Percentiles rank a stretch among this genome's conserved stretches.
Conservation (phyloP, 2,888 invertebrate genomes). For the Oasisia sp. region DNA sequence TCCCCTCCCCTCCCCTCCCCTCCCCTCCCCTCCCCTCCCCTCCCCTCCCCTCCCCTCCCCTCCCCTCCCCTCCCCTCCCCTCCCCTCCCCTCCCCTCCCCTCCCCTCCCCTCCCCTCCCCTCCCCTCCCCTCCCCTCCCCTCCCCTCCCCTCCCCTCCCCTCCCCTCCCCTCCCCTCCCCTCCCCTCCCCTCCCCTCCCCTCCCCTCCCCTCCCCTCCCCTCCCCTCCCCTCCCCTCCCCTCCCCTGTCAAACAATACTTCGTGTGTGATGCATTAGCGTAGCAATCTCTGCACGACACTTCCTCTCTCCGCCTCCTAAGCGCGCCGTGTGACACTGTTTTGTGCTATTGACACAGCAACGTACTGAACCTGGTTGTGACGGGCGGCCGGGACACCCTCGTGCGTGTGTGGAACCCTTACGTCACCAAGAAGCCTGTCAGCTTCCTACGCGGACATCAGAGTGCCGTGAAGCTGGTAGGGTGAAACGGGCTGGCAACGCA, state of each 20-base stretch:
- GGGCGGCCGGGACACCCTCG: constrained; percentile 77
- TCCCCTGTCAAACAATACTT: too few relatives aligned
- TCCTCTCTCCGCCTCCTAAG: too few relatives aligned
- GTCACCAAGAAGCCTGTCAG: constrained; percentile 76
- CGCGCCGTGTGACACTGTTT: too few relatives aligned
- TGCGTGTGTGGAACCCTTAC: constrained; percentile 84
- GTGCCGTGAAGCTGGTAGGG: constrained; percentile 70
- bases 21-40: too few relatives aligned
- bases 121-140: background rate
- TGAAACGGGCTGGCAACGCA: constrained; percentile 61
- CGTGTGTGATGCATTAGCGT: too few relatives aligned
- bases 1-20: too few relatives aligned
- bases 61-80: background rate
- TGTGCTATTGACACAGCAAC: constrained; percentile 38
- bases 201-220: background rate
- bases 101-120: background rate
- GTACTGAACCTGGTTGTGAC: constrained; percentile 58
- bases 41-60: background rate
- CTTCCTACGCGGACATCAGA: constrained; percentile 75
- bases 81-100: background rate
- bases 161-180: background rate
- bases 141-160: background rate
- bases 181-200: background rate
- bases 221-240: background rate
- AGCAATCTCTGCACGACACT: too few relatives aligned